Conservation (phyloP, 2,113 vertebrate species). For the Bombycilla garrulus region DNA sequence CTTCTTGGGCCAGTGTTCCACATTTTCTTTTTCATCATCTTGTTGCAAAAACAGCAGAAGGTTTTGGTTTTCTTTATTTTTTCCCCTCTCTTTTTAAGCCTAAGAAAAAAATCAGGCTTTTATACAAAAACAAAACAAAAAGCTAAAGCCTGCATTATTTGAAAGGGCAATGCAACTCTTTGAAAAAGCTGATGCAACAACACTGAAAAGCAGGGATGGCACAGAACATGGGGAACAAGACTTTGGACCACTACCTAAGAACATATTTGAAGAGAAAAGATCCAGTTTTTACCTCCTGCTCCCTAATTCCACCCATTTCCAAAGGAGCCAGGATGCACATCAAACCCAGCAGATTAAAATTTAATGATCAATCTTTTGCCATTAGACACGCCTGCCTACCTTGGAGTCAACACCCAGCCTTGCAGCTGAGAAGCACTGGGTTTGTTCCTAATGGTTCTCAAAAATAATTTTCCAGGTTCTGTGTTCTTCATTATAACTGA, state of each 20-base stretch:
- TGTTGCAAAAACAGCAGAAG: background rate
- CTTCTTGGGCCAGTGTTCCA: background rate
- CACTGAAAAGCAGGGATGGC: background rate
- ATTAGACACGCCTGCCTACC: background rate
- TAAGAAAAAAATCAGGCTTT: background rate
- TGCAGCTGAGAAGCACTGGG: background rate
- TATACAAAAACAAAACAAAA: rapidly evolving
- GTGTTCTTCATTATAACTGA: background rate
- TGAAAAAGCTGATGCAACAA: background rate
- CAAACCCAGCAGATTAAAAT: background rate
- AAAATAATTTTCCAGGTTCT: background rate
- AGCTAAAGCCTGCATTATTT: background rate
- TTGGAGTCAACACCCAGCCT: background rate
- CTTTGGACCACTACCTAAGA: background rate
- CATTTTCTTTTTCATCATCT: background rate
- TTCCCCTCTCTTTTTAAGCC: background rate
- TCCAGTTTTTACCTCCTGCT: background rate
- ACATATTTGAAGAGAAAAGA: background rate
- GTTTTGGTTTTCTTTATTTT: background rate
- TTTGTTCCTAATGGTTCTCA: background rate
- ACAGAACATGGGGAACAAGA: background rate
- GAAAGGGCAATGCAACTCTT: background rate
- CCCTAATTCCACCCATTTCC: background rate
- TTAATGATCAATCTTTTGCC: background rate
- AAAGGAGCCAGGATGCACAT: background rate